Conservation (phyloP, 2,888 invertebrate genomes). For the Ischnus inquisitorius region DNA sequence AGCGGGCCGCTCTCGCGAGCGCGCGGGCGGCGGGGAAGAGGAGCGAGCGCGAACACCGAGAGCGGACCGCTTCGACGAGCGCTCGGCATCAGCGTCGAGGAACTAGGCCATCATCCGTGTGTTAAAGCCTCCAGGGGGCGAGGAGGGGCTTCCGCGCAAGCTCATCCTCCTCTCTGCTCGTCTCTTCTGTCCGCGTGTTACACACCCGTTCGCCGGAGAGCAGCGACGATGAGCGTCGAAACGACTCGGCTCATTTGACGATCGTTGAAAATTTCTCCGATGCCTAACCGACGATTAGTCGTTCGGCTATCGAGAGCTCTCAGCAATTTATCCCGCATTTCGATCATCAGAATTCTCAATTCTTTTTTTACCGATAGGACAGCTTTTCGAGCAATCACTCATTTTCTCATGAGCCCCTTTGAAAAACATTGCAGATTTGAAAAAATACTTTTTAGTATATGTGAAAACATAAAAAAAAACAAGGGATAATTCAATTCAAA, state of each 20-base stretch:
- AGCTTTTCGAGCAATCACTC: no score
- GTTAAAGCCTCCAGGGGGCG: constrained; percentile 50
- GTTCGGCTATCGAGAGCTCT: neutral
- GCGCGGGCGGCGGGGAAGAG: neutral
- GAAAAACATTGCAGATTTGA: no score
- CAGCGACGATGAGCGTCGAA: constrained; percentile 36
- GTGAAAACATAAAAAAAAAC: no score
- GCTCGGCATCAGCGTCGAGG: constrained; percentile 27
- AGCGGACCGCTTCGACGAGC: constrained; percentile 12
- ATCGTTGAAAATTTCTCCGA: no score
- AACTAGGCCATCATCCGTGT: constrained; percentile 64
- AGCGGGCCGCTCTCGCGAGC: neutral
- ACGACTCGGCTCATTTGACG: constrained; percentile 54
- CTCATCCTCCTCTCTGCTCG: constrained; percentile 36
- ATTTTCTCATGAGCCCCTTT: no score
- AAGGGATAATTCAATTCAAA: no score
- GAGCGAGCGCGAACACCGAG: neutral
- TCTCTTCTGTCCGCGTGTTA: constrained; percentile 32
- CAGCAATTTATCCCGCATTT: no score
- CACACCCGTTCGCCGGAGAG: constrained; percentile 31
- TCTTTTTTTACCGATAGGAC: no score
- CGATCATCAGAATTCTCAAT: no score
- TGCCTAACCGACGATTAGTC: constrained; percentile 39
- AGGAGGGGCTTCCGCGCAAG: constrained; percentile 43
- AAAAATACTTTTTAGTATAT: no score